Evolutionary conservation across 2,888 invertebrate genomes (phyloP).

Genomic region (Operophtera brumata): DNA sequence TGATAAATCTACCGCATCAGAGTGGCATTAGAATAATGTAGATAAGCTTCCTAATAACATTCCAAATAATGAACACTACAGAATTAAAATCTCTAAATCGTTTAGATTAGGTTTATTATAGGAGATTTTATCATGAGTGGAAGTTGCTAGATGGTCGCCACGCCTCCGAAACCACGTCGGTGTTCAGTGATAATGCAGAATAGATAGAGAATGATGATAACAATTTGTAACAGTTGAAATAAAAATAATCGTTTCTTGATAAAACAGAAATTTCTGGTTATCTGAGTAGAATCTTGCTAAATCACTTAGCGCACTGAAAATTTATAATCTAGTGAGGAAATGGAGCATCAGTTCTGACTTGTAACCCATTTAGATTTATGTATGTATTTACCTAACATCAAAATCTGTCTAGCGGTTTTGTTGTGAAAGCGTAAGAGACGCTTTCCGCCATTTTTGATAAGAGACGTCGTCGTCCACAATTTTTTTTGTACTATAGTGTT

Average conservation of each 20-base stretch:
- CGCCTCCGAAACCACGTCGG: constrained; percentile 11
- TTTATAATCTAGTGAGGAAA: not conserved
- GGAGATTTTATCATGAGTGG: not conserved
- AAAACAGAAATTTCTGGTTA: not conserved
- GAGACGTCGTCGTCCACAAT: no score
- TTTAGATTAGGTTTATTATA: not conserved
- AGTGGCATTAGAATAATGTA: constrained; percentile 49
- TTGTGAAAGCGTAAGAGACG: no score
- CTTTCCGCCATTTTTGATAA: no score
- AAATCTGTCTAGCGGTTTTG: no score
- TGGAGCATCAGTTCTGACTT: no score
- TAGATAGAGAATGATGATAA: not conserved
- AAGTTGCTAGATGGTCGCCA: constrained; percentile 15
- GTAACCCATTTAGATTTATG: no score
- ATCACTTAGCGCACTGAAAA: not conserved
- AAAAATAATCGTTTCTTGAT: not conserved
- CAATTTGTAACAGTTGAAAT: no score
- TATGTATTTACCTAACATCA: no score
- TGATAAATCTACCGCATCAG: constrained; percentile 64
- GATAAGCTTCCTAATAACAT: constrained; percentile 44
- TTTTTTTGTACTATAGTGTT: no score
- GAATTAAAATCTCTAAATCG: not conserved
- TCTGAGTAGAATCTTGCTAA: not conserved
- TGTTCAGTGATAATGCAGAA: not conserved
- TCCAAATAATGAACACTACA: not conserved